These are phyloP conservation scores for Pheosia tremula DNA, from an alignment of 2,888 invertebrate genomes.

Conservation along the genomic window DNA sequence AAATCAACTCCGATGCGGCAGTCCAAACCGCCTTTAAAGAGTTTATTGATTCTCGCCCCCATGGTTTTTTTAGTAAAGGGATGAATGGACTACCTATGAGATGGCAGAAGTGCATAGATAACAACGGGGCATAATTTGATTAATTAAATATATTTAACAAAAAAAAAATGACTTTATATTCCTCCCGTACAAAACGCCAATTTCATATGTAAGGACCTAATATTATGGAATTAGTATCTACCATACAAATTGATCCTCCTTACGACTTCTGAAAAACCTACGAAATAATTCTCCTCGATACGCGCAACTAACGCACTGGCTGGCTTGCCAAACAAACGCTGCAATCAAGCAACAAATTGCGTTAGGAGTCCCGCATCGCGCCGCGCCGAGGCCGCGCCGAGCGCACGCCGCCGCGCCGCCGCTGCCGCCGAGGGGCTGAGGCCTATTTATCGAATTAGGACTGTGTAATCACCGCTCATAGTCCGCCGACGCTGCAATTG, in stretches of 20 bases:
- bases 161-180: too few species aligned
- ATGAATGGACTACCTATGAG: too few species aligned
- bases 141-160: too few species aligned
- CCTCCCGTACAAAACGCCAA: too few species aligned
- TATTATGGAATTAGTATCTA: too few species aligned
- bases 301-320: slow-evolving; percentile 24
- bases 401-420: slow-evolving; percentile 24
- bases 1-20: too few species aligned
- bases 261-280: slow-evolving; percentile 7
- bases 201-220: too few species aligned
- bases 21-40: too few species aligned
- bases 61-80: too few species aligned
- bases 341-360: slow-evolving; percentile 73
- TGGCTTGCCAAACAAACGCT: slow-evolving; percentile 59
- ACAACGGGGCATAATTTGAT: too few species aligned
- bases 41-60: too few species aligned
- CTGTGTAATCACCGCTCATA: slow-evolving; percentile 73
- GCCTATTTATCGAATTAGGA: slow-evolving; percentile 76
- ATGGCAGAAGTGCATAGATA: too few species aligned
- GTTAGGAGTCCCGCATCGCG: slow-evolving; percentile 51
- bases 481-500: slow-evolving; percentile 49
- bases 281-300: slow-evolving; percentile 3
- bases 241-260: neutral
- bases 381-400: slow-evolving; percentile 15
- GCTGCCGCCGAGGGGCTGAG: slow-evolving; percentile 36